Evolutionary conservation across 2,888 invertebrate genomes (phyloP).

Genomic region (Anthoptus insignis): DNA sequence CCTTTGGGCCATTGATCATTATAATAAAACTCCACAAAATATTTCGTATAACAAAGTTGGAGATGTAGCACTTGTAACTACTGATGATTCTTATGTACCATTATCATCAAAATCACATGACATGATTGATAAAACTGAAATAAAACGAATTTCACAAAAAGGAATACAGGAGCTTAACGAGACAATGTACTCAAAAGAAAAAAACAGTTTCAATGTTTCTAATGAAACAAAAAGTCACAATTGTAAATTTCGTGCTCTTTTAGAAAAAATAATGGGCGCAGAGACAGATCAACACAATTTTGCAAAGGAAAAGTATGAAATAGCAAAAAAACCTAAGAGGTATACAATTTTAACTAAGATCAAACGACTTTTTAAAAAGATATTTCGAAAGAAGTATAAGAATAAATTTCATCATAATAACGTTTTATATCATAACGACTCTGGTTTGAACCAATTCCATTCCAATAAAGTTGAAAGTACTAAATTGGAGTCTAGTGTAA

Average conservation of each 20-base stretch:
- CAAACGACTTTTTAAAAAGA: constrained; percentile 63
- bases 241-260: constrained; percentile 13
- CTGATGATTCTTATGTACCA: no score
- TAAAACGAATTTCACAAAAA: no score
- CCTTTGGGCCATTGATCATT: background rate
- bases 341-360: constrained; percentile 60
- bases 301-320: background rate
- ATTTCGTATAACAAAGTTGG: background rate
- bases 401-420: constrained; percentile 39
- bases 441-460: constrained; percentile 59
- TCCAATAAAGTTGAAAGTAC: constrained; percentile 65
- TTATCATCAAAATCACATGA: no score
- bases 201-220: background rate
- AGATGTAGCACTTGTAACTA: background rate
- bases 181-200: background rate
- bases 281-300: constrained; percentile 46
- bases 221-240: background rate
- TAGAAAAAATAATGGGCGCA: constrained; percentile 1
- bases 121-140: no score
- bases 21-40: background rate
- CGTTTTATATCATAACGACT: constrained; percentile 48
- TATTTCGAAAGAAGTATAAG: constrained; percentile 54
- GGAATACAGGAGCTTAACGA: background rate
- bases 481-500: constrained; percentile 54
- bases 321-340: constrained; percentile 50